These are phyloP conservation scores for Limnothrissa miodon DNA, from an alignment of 2,113 vertebrate species.

Conservation along the genomic window DNA sequence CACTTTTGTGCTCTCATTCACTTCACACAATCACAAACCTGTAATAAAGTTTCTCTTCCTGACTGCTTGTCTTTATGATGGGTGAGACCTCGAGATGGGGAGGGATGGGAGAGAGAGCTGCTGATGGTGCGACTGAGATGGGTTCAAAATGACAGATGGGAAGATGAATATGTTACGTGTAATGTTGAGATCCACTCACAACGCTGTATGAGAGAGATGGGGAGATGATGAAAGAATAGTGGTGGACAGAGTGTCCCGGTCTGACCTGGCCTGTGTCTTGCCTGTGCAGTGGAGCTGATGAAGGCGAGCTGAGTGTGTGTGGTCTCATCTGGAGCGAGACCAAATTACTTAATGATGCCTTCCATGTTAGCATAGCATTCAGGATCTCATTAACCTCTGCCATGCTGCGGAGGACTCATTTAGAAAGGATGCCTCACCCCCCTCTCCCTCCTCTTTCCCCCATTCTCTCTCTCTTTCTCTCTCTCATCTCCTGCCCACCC, in stretches of 20 bases:
- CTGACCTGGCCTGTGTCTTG: conserved; percentile 20
- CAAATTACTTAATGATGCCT: conserved; percentile 5
- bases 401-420: not conserved
- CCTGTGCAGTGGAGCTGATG: not conserved
- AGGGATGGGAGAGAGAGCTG: not conserved
- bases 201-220: not conserved
- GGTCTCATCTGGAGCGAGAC: not conserved
- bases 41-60: conserved; percentile 9
- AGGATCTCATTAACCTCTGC: conserved; percentile 32
- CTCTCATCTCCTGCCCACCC: not conserved
- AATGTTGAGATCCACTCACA: too few species aligned
- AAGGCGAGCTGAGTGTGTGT: not conserved
- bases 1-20: too few species aligned
- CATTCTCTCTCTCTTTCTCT: not conserved
- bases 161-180: too few species aligned
- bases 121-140: not conserved
- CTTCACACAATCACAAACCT: not conserved
- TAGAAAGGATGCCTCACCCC: not conserved
- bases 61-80: conserved; percentile 18
- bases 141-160: not conserved
- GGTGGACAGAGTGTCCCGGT: not conserved
- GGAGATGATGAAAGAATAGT: not conserved
- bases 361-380: conserved; percentile 15
- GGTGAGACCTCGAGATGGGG: conserved; percentile 8
- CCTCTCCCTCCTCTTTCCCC: not conserved